A percentile compares a stretch with the other conserved stretches of the same genome.
Evolutionary conservation across 2,113 vertebrate genomes (phyloP).

Genomic region (Platichthys stellatus): DNA sequence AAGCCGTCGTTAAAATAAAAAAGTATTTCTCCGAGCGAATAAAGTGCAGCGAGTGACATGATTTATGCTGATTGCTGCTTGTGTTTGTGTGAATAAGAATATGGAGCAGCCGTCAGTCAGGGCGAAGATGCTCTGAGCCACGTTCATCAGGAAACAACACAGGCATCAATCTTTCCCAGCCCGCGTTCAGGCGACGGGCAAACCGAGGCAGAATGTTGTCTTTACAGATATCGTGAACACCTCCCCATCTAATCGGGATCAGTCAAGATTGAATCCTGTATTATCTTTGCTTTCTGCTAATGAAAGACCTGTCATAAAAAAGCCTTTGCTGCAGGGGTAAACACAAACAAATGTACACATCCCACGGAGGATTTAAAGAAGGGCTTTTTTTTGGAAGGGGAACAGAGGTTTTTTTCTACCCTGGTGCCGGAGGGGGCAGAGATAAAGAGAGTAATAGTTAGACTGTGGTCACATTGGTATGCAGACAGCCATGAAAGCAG

Average conservation of each 20-base stretch:
- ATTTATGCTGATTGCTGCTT: slow-evolving; percentile 77
- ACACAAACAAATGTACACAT: slow-evolving; percentile 81
- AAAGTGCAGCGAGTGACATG: slow-evolving; percentile 60
- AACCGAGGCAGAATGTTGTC: slow-evolving; percentile 21
- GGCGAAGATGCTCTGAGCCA: slow-evolving; percentile 29
- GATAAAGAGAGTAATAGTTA: slow-evolving; percentile 85
- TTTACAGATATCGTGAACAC: background rate
- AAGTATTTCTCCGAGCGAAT: slow-evolving; percentile 57
- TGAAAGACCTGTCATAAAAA: slow-evolving; percentile 45
- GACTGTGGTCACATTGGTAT: slow-evolving; percentile 87
- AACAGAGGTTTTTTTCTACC: slow-evolving; percentile 79
- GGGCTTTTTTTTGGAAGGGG: slow-evolving; percentile 76
- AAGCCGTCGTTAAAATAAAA: slow-evolving; percentile 68
- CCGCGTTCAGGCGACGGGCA: slow-evolving; percentile 4
- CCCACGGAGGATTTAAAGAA: slow-evolving; percentile 66
- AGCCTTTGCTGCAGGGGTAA: slow-evolving; percentile 78
- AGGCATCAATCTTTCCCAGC: slow-evolving; percentile 54
- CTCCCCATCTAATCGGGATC: background rate
- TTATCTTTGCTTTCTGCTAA: slow-evolving; percentile 30
- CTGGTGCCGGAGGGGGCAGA: slow-evolving; percentile 78
- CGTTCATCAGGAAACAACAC: slow-evolving; percentile 40
- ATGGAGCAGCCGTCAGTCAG: slow-evolving; percentile 65
- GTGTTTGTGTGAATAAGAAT: slow-evolving; percentile 72
- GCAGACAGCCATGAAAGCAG: slow-evolving; percentile 83
- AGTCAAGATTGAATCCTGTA: background rate